Evolutionary conservation across 2,888 invertebrate species (phyloP).

Genomic region (Trypoxylon attenuatum): DNA sequence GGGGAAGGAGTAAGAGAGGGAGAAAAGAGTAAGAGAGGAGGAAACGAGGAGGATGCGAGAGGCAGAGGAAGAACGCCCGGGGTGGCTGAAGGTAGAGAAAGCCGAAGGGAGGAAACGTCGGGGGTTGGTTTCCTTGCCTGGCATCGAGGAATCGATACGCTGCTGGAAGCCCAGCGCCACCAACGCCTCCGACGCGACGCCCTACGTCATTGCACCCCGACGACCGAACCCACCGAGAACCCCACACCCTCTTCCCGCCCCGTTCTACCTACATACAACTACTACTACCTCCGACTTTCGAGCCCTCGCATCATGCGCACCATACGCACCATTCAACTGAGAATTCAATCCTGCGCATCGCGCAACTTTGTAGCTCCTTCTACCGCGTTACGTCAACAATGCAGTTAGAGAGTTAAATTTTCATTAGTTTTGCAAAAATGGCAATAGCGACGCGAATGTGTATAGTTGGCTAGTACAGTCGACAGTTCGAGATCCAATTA

Average conservation of each 20-base stretch:
- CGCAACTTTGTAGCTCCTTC: neutral
- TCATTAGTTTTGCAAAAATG: no score
- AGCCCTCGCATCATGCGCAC: no score
- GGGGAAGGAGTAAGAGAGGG: slow-evolving; percentile 27
- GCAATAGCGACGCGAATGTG: no score
- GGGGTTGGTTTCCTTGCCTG: slow-evolving; percentile 64
- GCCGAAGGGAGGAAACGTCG: slow-evolving; percentile 51
- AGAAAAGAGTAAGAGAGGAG: slow-evolving; percentile 34
- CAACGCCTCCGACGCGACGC: slow-evolving; percentile 69
- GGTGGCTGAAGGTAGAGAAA: slow-evolving; percentile 57
- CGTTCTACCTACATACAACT: no score
- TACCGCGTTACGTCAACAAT: no score
- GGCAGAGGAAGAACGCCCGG: slow-evolving; percentile 46
- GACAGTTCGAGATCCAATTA: no score
- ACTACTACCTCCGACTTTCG: slow-evolving; percentile 39
- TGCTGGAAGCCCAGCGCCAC: slow-evolving; percentile 70
- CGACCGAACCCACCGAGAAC: slow-evolving; percentile 51
- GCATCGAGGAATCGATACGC: slow-evolving; percentile 72
- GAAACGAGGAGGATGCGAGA: slow-evolving; percentile 49
- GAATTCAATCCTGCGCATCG: neutral
- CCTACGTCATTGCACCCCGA: slow-evolving; percentile 71
- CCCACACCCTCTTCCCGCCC: slow-evolving; percentile 37
- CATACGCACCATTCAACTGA: slow-evolving; percentile 20
- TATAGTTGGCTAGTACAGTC: no score
- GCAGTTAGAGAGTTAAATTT: no score